Evolutionary conservation across 2,113 vertebrate genomes (phyloP).

Genomic region (Regulus satrapa): DNA sequence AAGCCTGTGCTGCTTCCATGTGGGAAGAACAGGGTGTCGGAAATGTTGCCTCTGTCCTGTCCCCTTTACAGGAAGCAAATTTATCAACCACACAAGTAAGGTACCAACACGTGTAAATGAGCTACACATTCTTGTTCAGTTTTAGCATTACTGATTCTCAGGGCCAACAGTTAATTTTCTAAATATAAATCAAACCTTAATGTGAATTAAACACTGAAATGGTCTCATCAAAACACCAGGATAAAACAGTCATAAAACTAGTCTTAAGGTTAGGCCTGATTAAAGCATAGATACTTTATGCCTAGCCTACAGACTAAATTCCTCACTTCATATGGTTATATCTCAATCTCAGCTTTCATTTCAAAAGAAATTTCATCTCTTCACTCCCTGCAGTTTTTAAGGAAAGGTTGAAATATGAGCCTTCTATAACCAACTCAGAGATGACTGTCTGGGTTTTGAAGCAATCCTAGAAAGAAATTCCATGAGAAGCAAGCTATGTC

Average conservation of each 20-base stretch:
- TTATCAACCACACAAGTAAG: not conserved
- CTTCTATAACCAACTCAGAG: not conserved
- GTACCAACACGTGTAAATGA: not conserved
- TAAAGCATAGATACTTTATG: not conserved
- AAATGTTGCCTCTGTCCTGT: not conserved
- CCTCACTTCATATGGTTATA: not conserved
- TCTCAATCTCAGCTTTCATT: constrained; percentile 2
- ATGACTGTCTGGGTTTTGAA: not conserved
- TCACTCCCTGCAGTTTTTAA: not conserved
- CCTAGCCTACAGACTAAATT: not conserved
- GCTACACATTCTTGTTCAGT: not conserved
- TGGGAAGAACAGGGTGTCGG: not conserved
- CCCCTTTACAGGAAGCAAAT: not conserved
- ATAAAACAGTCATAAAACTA: not conserved
- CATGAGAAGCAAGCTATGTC: not conserved
- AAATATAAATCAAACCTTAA: constrained; percentile 29
- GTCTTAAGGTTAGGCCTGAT: not conserved
- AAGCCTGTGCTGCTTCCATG: not conserved
- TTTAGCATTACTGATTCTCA: not conserved
- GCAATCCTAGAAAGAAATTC: not conserved
- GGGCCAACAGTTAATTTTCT: not conserved
- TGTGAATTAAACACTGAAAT: not conserved
- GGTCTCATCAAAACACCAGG: not conserved
- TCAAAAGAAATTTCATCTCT: constrained; percentile 10
- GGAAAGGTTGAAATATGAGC: not conserved